Percentiles rank a stretch among this genome's conserved stretches.
Conservation (phyloP, 2,113 vertebrate genomes). For the Mustela lutreola region DNA sequence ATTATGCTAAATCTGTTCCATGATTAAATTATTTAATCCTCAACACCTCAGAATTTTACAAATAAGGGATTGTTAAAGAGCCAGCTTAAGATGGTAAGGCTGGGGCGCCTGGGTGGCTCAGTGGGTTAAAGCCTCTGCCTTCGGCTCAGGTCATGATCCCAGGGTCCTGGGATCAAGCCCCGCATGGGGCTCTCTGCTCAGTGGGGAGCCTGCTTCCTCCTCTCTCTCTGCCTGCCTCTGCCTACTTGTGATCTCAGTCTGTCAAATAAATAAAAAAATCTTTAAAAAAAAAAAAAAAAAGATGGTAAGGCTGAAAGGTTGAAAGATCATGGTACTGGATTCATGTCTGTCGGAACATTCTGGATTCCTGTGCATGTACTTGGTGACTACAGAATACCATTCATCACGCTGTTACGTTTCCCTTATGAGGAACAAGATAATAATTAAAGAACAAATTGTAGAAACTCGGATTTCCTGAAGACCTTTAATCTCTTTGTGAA, state of each 20-base stretch:
- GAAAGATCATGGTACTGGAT: not conserved
- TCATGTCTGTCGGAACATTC: not conserved
- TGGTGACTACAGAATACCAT: not conserved
- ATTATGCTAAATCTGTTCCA: not conserved
- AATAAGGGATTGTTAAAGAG: not conserved
- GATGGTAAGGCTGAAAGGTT: not conserved
- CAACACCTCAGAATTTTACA: not conserved
- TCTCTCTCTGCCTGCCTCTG: too few species aligned
- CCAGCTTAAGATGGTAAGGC: not conserved
- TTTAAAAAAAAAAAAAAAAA: too few species aligned
- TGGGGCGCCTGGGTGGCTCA: too few species aligned
- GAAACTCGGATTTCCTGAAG: slow-evolving; percentile 13
- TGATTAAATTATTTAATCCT: not conserved
- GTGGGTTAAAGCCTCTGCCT: too few species aligned
- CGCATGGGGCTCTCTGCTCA: too few species aligned
- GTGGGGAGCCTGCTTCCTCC: too few species aligned
- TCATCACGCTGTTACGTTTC: not conserved
- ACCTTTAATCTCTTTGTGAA: slow-evolving; percentile 51
- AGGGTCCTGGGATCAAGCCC: too few species aligned
- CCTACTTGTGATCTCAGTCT: too few species aligned
- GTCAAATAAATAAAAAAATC: too few species aligned
- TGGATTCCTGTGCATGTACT: not conserved
- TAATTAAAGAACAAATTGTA: slow-evolving; percentile 34
- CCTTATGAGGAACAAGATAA: not conserved
- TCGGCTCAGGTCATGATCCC: too few species aligned